These are phyloP conservation scores for Karalla daura DNA, from an alignment of 2,797 vertebrate genomes.

Conservation along the genomic window DNA sequence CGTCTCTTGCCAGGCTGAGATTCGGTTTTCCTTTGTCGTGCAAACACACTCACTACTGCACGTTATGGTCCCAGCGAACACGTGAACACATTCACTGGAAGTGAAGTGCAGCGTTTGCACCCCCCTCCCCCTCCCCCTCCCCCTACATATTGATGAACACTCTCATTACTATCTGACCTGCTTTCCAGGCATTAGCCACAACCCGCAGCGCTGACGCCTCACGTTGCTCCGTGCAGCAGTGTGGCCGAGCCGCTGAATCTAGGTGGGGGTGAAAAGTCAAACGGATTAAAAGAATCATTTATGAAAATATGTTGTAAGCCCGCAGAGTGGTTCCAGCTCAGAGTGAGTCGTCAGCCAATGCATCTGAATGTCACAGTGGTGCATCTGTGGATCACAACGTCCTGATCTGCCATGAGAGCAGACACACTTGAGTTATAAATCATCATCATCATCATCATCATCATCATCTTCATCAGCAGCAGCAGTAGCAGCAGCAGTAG, in stretches of 20 bases:
- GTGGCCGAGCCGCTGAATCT: slow-evolving; percentile 24
- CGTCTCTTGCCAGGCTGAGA: slow-evolving; percentile 39
- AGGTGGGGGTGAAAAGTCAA: slow-evolving; percentile 50
- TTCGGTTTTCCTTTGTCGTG: slow-evolving; percentile 19
- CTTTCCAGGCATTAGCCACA: slow-evolving; percentile 13
- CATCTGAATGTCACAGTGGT: slow-evolving; percentile 16
- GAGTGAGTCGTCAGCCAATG: background rate
- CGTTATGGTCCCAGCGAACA: background rate
- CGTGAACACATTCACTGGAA: background rate
- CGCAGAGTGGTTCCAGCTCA: slow-evolving; percentile 26
- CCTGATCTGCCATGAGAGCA: slow-evolving; percentile 15
- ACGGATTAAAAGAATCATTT: slow-evolving; percentile 57
- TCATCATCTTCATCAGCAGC: no score
- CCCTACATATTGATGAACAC: background rate
- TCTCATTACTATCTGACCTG: slow-evolving; percentile 2
- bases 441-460: slow-evolving; percentile 20
- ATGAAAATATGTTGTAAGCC: slow-evolving; percentile 61
- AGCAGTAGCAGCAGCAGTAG: no score
- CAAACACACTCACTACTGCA: background rate
- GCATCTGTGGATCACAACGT: slow-evolving; percentile 35
- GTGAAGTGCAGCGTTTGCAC: background rate
- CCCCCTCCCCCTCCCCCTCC: background rate
- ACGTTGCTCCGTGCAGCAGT: background rate
- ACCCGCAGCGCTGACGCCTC: slow-evolving; percentile 4
- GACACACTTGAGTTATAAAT: slow-evolving; percentile 1